Evolutionary conservation across 2,888 invertebrate genomes (phyloP), one percentile per base, ranked within the genome.

Genomic region (Drosophila paramelanica): DNA sequence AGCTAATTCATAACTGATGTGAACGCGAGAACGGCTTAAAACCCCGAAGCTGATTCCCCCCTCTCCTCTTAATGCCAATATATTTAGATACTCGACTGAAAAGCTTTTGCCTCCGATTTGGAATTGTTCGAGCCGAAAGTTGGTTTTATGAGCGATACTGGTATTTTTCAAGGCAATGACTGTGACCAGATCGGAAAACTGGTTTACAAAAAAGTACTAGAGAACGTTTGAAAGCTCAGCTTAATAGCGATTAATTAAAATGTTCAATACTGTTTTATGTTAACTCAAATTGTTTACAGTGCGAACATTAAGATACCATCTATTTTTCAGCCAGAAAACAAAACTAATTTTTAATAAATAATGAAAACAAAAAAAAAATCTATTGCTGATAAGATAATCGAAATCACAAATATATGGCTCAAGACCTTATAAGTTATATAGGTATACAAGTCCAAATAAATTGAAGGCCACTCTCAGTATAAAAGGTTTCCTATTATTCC

Each of bases 101-200:
- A 45, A 78, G 79, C 75, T 77, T 73, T 67, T 10, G 49, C 20
- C 11, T 46, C 8, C 38, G 62, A 38, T 59, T 60, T 25, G 31
- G 55, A 76, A 73, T 66, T 50, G 49, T 36, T 66, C 23, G 38
- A 59, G 65, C 52, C 47, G 45, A 58, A 64, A 41, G 62, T 52
- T 56, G 45, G 36, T 43, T 55, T 49, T 59, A 66, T 57, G 13
- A 7, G 13, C 8, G 49, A 74, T 77, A 77, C 76, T 66, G 70
- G 75, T 74, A 70, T 70, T 65, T 33, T 58, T 73, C 75, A 75
- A 75, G 74, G 74, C 62, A 65, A 56, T 45, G 49, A 7, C 41
- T 39, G 49, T 38, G 67, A 46, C 31, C 50, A 51, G 41, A 49
- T 47, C 46, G n/a, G 13, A 58, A 70, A 79, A 77, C 77, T 67